A percentile compares a stretch with the other conserved stretches of the same genome.
Conservation (phyloP, 2,113 vertebrate genomes). For the Micromys minutus region DNA sequence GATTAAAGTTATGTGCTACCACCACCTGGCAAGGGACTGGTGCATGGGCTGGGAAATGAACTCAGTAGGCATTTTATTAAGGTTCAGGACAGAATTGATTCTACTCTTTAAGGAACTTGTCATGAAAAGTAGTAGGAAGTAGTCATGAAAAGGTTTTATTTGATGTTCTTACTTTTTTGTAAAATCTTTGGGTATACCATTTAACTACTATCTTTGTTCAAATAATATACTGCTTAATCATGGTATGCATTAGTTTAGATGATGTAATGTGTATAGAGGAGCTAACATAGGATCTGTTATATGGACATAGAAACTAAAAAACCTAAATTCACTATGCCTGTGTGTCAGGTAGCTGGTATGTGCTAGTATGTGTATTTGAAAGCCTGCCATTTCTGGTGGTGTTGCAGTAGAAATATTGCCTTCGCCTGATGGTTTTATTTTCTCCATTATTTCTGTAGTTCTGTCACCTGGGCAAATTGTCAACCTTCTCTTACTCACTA, state of each 20-base stretch:
- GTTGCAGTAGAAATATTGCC: not conserved
- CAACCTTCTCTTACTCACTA: not conserved
- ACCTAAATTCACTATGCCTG: not conserved
- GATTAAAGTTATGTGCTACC: too few relatives aligned
- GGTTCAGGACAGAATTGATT: not conserved
- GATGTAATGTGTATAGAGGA: not conserved
- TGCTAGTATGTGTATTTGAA: constrained; percentile 3
- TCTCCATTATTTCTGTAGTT: not conserved
- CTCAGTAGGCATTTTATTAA: constrained; percentile 27
- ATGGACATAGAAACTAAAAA: not conserved
- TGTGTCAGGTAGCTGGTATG: not conserved
- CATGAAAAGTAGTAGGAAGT: too few relatives aligned
- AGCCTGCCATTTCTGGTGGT: constrained; percentile 7
- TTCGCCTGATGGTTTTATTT: not conserved
- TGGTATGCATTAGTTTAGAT: not conserved
- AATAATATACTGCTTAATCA: constrained; percentile 24
- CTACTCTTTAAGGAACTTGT: constrained; percentile 27
- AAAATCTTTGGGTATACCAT: not conserved
- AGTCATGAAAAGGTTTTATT: not conserved
- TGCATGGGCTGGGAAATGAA: too few relatives aligned
- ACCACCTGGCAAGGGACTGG: too few relatives aligned
- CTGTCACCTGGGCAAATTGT: not conserved
- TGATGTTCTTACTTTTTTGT: constrained; percentile 2
- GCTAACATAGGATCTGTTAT: not conserved
- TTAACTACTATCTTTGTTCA: constrained; percentile 26